Base-by-base conservation (phyloP, 1,140 invertebrate species). In the Dreissena rostriformis region DNA sequence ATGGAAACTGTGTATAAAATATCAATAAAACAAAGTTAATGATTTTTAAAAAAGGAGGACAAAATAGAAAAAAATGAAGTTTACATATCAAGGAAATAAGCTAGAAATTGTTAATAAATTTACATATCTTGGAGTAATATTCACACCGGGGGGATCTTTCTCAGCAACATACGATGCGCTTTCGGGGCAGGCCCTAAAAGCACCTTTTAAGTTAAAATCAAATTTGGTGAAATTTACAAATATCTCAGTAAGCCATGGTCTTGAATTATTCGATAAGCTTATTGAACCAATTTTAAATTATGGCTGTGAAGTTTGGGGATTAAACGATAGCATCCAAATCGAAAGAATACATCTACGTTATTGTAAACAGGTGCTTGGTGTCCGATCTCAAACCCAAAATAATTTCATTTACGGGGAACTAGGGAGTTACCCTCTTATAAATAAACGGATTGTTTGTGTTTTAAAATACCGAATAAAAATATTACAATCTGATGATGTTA, bases 1-100 rank as follows among this genome's bases (percentile, higher is more conserved):
- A 71, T 86, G 80, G 75, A 67, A 74, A 51, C 28, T 87, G 11
- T n/a, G 22, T 17, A 39, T 87, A 29, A n/a, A 87, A 87, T 75
- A 24, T 55, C 57, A 22, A 11, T 8, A 86, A 87, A 74, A 87
- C 79, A 39, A 86, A 87, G 57, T 24, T 80, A 63, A 61, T 81
- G 24, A 57, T 85, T 52, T 80, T 86, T 70, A 52, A 68, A 68
- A 84, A 55, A n/a, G 26, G 2, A 24, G 75, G 52, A 80, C 29
- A 75, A 11, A 63, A 63, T 63, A 39, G 61, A 63, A n/a, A 11
- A 63, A 63, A 63, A 5, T 63, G 19, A 63, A 26, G 11, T 2
- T 63, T 63, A n/a, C 7, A 24, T 70, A 70, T 70, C n/a, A 70
- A 70, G 28, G 28, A 24, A 24, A n/a, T 29, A 29, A 22, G 22